Conservation (phyloP, 2,797 vertebrate species). For the Miichthys miiuy region DNA sequence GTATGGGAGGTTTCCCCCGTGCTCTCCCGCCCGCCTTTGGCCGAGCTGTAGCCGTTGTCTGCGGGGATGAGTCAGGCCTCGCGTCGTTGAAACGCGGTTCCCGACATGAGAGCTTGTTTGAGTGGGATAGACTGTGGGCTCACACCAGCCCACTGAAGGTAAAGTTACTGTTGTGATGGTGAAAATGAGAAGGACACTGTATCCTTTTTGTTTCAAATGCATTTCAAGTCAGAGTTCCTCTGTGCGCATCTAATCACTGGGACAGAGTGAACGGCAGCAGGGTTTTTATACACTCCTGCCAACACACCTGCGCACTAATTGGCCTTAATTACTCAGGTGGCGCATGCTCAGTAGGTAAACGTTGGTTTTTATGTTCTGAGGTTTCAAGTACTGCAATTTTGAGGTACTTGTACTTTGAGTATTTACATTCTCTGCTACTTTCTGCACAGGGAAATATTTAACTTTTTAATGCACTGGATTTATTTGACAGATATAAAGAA, state of each 20-base stretch:
- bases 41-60: neutral
- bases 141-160: neutral
- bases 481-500: neutral
- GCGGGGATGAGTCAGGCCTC: too few species aligned
- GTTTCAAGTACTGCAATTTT: neutral
- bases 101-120: neutral
- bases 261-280: fast-evolving
- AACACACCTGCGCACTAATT: slow-evolving; percentile 70
- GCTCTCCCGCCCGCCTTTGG: neutral
- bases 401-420: neutral
- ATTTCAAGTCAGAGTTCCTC: slow-evolving; percentile 50
- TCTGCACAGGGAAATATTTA: neutral
- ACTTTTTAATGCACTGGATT: neutral
- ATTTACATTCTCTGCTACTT: neutral
- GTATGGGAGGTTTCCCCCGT: fast-evolving
- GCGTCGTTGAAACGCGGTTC: neutral
- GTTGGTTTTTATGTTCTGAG: neutral
- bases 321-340: slow-evolving; percentile 33
- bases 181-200: slow-evolving; percentile 51
- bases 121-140: neutral
- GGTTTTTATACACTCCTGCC: slow-evolving; percentile 39
- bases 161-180: slow-evolving; percentile 33
- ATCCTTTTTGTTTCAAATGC: slow-evolving; percentile 57
- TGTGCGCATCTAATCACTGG: slow-evolving; percentile 42
- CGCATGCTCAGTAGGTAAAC: neutral